Evolutionary conservation across 2,797 vertebrate genomes (phyloP), one percentile per base, ranked within the genome.

Genomic region (Schizopygopsis malacanthus): DNA sequence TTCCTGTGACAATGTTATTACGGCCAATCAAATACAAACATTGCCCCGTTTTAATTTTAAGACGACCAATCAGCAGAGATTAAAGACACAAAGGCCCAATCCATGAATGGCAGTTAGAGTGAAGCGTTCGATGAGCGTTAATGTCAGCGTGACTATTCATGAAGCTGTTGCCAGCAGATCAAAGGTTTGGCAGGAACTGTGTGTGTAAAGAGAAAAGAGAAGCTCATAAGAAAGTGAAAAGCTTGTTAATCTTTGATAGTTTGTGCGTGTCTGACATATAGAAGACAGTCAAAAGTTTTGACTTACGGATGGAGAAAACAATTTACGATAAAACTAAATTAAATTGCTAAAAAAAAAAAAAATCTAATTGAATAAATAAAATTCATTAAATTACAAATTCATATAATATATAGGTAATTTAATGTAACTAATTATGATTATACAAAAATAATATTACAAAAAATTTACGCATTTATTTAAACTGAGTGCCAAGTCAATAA

Each of bases 1-100:
- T 94, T 89, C 91, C 86, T 87, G 22, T 92, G 93, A 93, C 92
- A 90, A 92, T 91, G 91, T 92, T 92, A 92, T 94, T 93, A 93
- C 28, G 89, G 90, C 90, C 92, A 87, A 79, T 93, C 92, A 92
- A 95, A 94, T 92, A 93, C 52, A 79, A 79, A 61, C 5, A 91
- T 25, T 13, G n/a, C 39, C 39, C 52, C 39, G 54, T 71, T 79
- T 72, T 72, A 79, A 61, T 85, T 81, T 20, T 25, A 63, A 75
- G 45, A 85, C 10, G 6, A 47, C 84, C 84, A 85, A 85, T 81
- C 84, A 85, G 37, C 54, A 65, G 78, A 81, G 84, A 85, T 85
- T 85, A 85, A 85, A 85, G 78, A 75, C 50, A 76, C 50, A 78
- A 63, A 56, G 16, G 28, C n/a, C 25, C 41, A 70, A 78, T 70